Conservation (phyloP, 1,140 invertebrate species). For the Saccostrea glomerata region DNA sequence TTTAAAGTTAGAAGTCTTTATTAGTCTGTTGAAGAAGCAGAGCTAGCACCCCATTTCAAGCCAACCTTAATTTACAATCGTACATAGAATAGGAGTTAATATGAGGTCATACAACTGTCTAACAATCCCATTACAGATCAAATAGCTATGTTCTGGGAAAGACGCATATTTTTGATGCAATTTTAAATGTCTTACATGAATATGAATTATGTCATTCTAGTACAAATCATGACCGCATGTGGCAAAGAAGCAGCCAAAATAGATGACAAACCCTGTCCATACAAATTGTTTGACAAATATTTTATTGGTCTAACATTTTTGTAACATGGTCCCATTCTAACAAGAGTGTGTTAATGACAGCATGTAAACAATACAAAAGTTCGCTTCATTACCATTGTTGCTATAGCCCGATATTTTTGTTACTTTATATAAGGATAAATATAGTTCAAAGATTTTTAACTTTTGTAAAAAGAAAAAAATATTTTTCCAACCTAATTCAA, state of each 20-base stretch:
- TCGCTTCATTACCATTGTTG: background rate
- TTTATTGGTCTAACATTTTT: background rate
- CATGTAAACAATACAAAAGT: background rate
- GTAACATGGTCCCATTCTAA: constrained; percentile 1
- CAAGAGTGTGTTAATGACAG: background rate
- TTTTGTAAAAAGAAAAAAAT: background rate
- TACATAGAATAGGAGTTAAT: background rate
- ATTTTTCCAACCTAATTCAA: background rate
- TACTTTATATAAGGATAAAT: background rate
- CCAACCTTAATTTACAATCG: background rate
- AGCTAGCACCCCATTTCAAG: background rate
- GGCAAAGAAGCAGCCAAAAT: constrained; percentile 10
- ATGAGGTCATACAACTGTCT: background rate
- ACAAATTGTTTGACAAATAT: constrained; percentile 30
- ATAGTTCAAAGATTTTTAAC: background rate
- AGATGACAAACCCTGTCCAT: background rate
- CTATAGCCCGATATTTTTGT: background rate
- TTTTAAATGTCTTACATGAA: constrained; percentile 3
- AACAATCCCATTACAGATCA: background rate
- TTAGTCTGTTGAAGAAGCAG: background rate
- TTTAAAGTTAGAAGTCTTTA: background rate
- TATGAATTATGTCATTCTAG: constrained; percentile 20
- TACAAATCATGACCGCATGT: constrained; percentile 7
- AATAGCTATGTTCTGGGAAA: background rate
- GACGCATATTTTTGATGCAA: background rate